Conservation (phyloP, 2,113 vertebrate genomes). For the Pseudorhombus dupliciocellatus region DNA sequence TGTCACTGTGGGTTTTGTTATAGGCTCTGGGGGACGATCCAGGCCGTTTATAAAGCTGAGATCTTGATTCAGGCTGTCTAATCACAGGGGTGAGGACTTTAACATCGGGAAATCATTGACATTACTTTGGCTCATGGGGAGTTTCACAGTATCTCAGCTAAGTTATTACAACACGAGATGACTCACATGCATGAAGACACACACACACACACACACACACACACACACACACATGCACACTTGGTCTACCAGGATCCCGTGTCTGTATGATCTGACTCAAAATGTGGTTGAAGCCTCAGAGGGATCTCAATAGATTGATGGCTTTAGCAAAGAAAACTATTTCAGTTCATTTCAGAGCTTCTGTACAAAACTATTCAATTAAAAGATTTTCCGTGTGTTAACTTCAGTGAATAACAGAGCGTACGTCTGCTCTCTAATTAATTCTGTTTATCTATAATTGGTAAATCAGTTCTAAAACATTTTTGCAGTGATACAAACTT, state of each 20-base stretch:
- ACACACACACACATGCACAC: slow-evolving; percentile 4
- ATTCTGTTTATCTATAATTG: slow-evolving; percentile 39
- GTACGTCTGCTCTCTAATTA: slow-evolving; percentile 41
- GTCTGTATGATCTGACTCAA: slow-evolving; percentile 21
- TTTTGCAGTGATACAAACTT: slow-evolving; percentile 19
- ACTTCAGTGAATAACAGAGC: slow-evolving; percentile 7
- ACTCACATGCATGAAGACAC: not conserved
- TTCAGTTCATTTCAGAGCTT: slow-evolving; percentile 38
- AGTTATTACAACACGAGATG: slow-evolving; percentile 56
- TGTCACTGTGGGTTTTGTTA: slow-evolving; percentile 46
- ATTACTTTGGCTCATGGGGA: slow-evolving; percentile 41
- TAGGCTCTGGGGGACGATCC: slow-evolving; percentile 38
- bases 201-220: slow-evolving; percentile 9
- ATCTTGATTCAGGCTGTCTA: slow-evolving; percentile 52
- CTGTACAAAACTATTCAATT: slow-evolving; percentile 17
- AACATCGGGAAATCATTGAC: slow-evolving; percentile 75
- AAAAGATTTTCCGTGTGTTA: slow-evolving; percentile 22
- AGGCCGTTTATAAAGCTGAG: slow-evolving; percentile 42
- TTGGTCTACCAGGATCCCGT: not conserved
- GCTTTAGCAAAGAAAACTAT: slow-evolving; percentile 40
- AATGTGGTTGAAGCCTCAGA: slow-evolving; percentile 38
- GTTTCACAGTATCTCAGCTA: slow-evolving; percentile 56
- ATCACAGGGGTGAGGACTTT: slow-evolving; percentile 56
- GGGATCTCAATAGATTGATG: slow-evolving; percentile 36
- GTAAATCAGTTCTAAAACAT: slow-evolving; percentile 38